Evolutionary conservation across 2,797 vertebrate genomes (phyloP), one percentile per base, ranked within the genome.

Genomic region (Hippopotamyrus pictus): DNA sequence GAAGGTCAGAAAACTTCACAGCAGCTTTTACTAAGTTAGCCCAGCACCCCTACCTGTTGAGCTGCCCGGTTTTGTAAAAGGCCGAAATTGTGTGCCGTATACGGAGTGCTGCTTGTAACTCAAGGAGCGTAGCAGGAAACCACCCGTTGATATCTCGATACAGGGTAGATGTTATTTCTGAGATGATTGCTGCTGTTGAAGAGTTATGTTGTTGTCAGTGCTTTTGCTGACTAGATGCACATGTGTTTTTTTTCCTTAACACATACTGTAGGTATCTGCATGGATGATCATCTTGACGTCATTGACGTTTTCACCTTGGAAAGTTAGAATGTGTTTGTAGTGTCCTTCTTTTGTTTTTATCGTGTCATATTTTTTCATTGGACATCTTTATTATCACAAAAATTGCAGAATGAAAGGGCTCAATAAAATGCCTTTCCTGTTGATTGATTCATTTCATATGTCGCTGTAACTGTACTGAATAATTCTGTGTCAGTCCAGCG

Each of bases 1-100:
- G 54, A 91, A 87, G 53, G 79, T 88, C 90, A 54, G 79, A 37
- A 46, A 53, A 82, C 86, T 51, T 79, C 41, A 44, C 73, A n/a
- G 73, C 73, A 79, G 17, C 14, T n/a, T 79, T 88, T 88, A 37
- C 82, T 86, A 86, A 79, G 41, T 90, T 88, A 22, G 37, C 65
- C 46, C 76, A 53, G 5, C 48, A 65, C 37, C 50, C 46, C 53
- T 89, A 51, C 84, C 59, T 65, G 9, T 50, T 17, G 25, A 86
- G 57, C 69, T 50, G 44, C 48, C 29, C 19, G 1, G 4, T 57
- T 17, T 37, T n/a, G 6, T 59, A 37, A 44, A 19, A 44, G 5
- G 73, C 73, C 1, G 1, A 44, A 2, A n/a, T 44, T 9, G 5
- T 44, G 41, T 41, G 19, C 25, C 65, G 25, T 73, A 14, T 37